phyloP scores from a whole-genome alignment of 2,888 invertebrate genomes.

The Chloroclystis v-ata region DNA sequence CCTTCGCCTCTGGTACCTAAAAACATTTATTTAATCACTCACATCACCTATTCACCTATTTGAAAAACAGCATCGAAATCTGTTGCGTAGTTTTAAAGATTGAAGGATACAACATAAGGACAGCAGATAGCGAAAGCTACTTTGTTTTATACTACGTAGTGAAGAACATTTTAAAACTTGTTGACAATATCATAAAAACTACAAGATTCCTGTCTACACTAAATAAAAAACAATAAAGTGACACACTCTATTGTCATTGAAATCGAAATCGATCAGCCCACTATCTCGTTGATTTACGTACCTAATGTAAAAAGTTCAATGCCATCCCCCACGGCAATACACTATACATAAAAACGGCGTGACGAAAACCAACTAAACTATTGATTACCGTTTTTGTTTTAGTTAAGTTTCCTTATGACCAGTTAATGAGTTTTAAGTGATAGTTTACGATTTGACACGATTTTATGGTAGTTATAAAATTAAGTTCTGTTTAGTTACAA shows the following conservation, averaged over 20 bases:
- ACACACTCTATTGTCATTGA: conserved; percentile 13
- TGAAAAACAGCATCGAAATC: too few species aligned
- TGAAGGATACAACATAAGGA: too few species aligned
- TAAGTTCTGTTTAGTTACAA: conserved; percentile 30
- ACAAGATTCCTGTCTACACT: background rate
- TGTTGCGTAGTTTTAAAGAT: too few species aligned
- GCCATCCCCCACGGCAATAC: conserved; percentile 12
- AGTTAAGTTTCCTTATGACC: conserved; percentile 46
- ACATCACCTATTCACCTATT: too few species aligned
- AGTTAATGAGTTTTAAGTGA: conserved; percentile 58
- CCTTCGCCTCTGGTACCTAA: too few species aligned
- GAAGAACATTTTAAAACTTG: too few species aligned
- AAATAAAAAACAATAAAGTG: too few species aligned
- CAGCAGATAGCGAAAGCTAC: too few species aligned
- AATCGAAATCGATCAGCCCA: conserved; percentile 16
- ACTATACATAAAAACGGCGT: conserved; percentile 20
- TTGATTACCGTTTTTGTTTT: conserved; percentile 30
- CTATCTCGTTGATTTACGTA: conserved; percentile 13
- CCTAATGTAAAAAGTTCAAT: conserved; percentile 18
- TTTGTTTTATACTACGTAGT: too few species aligned
- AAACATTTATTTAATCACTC: too few species aligned
- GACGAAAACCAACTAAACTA: conserved; percentile 23
- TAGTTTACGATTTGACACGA: conserved; percentile 65
- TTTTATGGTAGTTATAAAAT: conserved; percentile 60
- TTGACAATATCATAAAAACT: too few species aligned